These are phyloP conservation scores for Eilema caniola DNA, from an alignment of 2,888 invertebrate genomes.

Conservation along the genomic window DNA sequence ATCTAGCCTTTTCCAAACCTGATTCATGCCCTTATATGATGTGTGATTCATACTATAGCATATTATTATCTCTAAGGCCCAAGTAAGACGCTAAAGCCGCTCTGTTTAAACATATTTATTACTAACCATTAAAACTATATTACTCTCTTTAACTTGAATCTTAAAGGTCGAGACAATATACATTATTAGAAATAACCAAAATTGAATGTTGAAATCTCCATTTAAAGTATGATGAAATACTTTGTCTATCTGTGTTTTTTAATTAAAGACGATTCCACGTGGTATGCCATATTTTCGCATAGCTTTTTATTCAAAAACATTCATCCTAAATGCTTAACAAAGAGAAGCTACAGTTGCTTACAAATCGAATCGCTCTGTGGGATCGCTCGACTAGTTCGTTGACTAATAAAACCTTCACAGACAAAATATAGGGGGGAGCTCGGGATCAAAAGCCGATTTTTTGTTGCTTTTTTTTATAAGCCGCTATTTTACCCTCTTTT, in stretches of 20 bases:
- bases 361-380: constrained; percentile 68
- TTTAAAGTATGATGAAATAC: background rate
- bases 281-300: background rate
- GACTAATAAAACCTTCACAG: constrained; percentile 83
- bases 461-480: constrained; percentile 83
- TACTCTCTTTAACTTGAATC: background rate
- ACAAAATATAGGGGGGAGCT: constrained; percentile 78
- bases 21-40: background rate
- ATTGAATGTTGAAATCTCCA: background rate
- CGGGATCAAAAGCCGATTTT: constrained; percentile 84
- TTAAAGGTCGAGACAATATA: background rate
- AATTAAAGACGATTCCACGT: constrained; percentile 6
- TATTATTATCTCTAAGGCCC: background rate
- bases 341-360: constrained; percentile 38
- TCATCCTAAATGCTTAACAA: constrained; percentile 44
- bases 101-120: constrained; percentile 1
- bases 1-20: constrained; percentile 1
- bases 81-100: background rate
- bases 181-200: background rate
- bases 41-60: background rate
- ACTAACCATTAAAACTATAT: constrained; percentile 4
- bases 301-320: constrained; percentile 31
- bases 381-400: constrained; percentile 74
- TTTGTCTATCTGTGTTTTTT: background rate
- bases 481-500: constrained; percentile 85